Percentiles rank a stretch among this genome's conserved stretches.
Evolutionary conservation across 2,888 invertebrate species (phyloP).

Genomic region (Campoplex nolae): DNA sequence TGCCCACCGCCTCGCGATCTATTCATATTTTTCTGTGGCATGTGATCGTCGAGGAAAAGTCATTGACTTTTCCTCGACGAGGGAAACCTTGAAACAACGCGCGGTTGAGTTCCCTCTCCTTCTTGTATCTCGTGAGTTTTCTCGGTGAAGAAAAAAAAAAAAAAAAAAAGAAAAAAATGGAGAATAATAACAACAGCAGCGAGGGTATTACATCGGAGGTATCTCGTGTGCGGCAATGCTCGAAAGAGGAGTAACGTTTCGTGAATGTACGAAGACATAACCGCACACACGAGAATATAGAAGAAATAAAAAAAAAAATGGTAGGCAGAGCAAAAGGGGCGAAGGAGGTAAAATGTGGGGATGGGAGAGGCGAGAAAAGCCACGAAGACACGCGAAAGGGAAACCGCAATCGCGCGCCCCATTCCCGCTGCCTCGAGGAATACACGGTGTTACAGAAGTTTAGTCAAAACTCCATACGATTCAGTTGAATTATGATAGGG

Average conservation of each 20-base stretch:
- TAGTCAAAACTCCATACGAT: neutral
- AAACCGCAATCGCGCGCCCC: conserved; percentile 38
- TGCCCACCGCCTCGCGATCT: neutral
- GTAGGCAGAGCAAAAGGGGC: neutral
- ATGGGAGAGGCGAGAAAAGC: conserved; percentile 47
- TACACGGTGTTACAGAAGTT: neutral
- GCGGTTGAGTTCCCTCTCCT: neutral
- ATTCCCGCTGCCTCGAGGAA: neutral
- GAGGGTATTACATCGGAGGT: conserved; percentile 8
- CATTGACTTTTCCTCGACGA: conserved; percentile 10
- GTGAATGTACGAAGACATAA: conserved; percentile 12
- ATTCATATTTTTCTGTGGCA: neutral
- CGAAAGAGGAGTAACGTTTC: conserved; percentile 38
- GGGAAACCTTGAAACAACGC: conserved; percentile 18
- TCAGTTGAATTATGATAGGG: neutral
- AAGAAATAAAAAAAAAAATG: neutral
- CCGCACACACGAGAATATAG: conserved; percentile 21
- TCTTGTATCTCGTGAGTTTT: neutral
- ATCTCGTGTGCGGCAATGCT: conserved; percentile 24
- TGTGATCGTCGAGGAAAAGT: neutral
- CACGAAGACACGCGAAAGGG: conserved; percentile 39
- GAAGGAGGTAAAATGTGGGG: conserved; percentile 1
- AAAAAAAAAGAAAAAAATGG: no score
- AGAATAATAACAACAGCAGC: conserved; percentile 18
- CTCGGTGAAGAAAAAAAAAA: conserved; percentile 4